phyloP scores from a whole-genome alignment of 2,888 invertebrate species.

The Sarcophaga rosellei region DNA sequence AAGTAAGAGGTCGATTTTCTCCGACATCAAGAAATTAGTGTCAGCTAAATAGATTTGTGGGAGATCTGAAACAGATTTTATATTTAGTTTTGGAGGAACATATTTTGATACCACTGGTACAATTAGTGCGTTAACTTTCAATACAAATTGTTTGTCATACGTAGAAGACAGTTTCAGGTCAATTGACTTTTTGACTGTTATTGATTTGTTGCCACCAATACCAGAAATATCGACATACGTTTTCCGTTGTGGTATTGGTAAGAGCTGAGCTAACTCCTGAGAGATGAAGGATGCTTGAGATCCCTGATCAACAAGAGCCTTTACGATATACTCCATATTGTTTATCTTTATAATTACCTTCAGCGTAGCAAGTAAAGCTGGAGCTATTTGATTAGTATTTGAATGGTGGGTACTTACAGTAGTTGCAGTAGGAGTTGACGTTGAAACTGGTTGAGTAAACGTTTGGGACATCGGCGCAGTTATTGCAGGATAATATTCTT shows the following conservation, averaged over 20 bases:
- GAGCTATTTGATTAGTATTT: slow-evolving; percentile 24
- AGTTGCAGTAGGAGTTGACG: too few species aligned
- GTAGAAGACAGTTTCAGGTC: slow-evolving; percentile 1
- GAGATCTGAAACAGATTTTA: slow-evolving; percentile 1
- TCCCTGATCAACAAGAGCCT: slow-evolving; percentile 46
- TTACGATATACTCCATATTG: not conserved
- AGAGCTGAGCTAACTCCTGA: slow-evolving; percentile 37
- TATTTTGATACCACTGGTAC: slow-evolving; percentile 41
- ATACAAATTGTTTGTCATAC: slow-evolving; percentile 24
- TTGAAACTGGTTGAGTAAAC: too few species aligned
- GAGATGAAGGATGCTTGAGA: slow-evolving; percentile 49
- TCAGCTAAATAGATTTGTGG: slow-evolving; percentile 30
- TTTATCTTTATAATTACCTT: slow-evolving; percentile 24
- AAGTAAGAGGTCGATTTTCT: too few species aligned
- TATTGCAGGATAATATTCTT: slow-evolving; percentile 24
- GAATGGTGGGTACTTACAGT: slow-evolving; percentile 24
- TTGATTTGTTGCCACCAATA: slow-evolving; percentile 40
- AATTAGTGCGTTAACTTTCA: slow-evolving; percentile 28
- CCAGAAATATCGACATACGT: slow-evolving; percentile 37
- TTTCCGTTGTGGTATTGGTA: slow-evolving; percentile 30
- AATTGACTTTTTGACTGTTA: slow-evolving; percentile 27
- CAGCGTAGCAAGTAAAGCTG: slow-evolving; percentile 41
- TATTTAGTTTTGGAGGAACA: slow-evolving; percentile 12
- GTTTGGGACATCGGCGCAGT: not conserved
- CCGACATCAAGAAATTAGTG: slow-evolving; percentile 14